A percentile compares a stretch with the other conserved stretches of the same genome.
These are phyloP conservation scores for Salminus brasiliensis DNA, from an alignment of 2,113 vertebrate genomes.

Conservation along the genomic window DNA sequence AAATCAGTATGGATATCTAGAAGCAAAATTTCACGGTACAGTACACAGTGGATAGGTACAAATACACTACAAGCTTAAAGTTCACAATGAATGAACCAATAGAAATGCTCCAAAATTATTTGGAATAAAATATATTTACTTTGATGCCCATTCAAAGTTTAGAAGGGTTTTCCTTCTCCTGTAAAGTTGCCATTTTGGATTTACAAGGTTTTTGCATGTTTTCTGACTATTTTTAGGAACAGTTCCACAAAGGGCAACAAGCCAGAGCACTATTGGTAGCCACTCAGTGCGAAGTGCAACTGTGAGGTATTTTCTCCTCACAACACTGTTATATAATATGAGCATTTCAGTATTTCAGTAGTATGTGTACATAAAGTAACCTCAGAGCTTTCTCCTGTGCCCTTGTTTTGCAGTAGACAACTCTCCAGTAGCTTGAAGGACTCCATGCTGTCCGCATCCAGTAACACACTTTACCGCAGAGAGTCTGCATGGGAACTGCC, in stretches of 20 bases:
- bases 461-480: slow-evolving; percentile 43
- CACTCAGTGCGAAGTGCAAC: slow-evolving; percentile 58
- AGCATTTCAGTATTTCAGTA: neutral
- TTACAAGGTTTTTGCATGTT: slow-evolving; percentile 26
- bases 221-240: slow-evolving; percentile 67
- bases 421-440: slow-evolving; percentile 55
- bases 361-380: neutral
- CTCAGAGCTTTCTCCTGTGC: neutral
- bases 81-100: too few relatives aligned
- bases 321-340: neutral
- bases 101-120: too few relatives aligned
- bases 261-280: slow-evolving; percentile 59
- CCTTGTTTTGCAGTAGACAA: slow-evolving; percentile 30
- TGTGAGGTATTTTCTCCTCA: slow-evolving; percentile 72
- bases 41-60: too few relatives aligned
- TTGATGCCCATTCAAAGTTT: too few relatives aligned
- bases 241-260: slow-evolving; percentile 66
- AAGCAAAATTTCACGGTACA: too few relatives aligned
- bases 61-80: too few relatives aligned
- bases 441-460: slow-evolving; percentile 46
- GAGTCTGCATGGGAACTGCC: slow-evolving; percentile 63
- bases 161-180: too few relatives aligned
- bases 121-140: too few relatives aligned
- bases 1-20: too few relatives aligned
- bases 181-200: too few relatives aligned